Base-by-base conservation (phyloP, 2,113 vertebrate genomes). In the Glareola pratincola region DNA sequence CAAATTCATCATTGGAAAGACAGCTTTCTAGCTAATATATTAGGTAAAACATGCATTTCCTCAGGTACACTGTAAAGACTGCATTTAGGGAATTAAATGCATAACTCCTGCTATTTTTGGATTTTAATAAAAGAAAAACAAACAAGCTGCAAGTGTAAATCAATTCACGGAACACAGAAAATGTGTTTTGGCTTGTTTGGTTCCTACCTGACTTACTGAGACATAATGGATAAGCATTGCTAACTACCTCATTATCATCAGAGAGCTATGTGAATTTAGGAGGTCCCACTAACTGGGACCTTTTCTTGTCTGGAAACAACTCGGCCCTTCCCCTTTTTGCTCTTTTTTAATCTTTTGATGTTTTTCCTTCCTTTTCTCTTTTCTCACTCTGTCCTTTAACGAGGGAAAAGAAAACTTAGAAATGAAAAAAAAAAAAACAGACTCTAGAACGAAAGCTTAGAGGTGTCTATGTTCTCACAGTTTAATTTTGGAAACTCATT, bases 81-180 rank as follows among this genome's bases (percentile, higher is more conserved):
- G 15, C 75, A 87, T 77, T 91, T 96, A 86, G 45, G 50, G 48
- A 96, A 94, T 94, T 87, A 89, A 95, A 88, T 66, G 18, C 56
- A 48, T 63, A 83, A 77, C 3, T 84, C 6, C 8, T 57, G 60
- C 60, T 96, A 80, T 88, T 91, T 88, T 68, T 30, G 12, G 29
- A 63, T 53, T 53, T n/a, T 14, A 39, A 57, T 19, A 59, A 72
- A 20, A 41, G n/a, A 19, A 14, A 3, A 75, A 48, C 14, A 41
- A 64, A 68, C 9, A 50, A 68, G 6, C 15, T 81, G 21, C 29
- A 72, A 30, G 5, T 14, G 12, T 68, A 85, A 54, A 90, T 76
- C 47, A 67, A 20, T 53, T 88, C n/a, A 62, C 7, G 15, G 9
- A 50, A 63, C 78, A 90, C 18, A 37, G 14, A 79, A 50, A 85